phyloP scores from a whole-genome alignment of 1,140 invertebrate species.

The Phymorhynchus buccinoides region DNA sequence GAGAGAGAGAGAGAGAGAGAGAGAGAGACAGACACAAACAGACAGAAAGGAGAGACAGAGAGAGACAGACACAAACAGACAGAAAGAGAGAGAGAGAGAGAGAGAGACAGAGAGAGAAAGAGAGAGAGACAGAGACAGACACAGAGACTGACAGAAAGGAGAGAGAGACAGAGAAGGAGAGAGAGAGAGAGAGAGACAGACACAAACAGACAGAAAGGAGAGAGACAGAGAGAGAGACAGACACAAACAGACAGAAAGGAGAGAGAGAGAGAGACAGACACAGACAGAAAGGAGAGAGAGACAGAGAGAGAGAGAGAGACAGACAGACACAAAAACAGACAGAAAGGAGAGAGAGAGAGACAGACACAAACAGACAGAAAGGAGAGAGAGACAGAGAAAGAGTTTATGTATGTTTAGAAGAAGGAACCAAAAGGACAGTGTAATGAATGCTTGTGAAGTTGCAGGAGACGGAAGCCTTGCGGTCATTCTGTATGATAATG shows the following conservation, averaged over 20 bases:
- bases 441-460: too few species aligned
- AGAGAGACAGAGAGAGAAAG: background rate
- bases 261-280: background rate
- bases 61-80: conserved; percentile 6
- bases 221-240: background rate
- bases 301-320: conserved; percentile 5
- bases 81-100: conserved; percentile 1
- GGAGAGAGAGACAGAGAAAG: background rate
- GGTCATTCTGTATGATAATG: too few species aligned
- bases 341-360: conserved; percentile 2
- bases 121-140: background rate
- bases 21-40: too few species aligned
- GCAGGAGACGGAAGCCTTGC: too few species aligned
- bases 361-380: background rate
- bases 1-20: background rate
- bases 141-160: background rate
- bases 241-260: too few species aligned
- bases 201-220: background rate
- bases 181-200: background rate
- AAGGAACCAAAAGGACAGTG: too few species aligned
- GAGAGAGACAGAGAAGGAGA: background rate
- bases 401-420: too few species aligned
- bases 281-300: background rate
- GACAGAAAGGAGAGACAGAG: too few species aligned
- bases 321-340: background rate